Evolutionary conservation across 1,140 invertebrate genomes (phyloP).

Genomic region (Episyrphus balteatus): DNA sequence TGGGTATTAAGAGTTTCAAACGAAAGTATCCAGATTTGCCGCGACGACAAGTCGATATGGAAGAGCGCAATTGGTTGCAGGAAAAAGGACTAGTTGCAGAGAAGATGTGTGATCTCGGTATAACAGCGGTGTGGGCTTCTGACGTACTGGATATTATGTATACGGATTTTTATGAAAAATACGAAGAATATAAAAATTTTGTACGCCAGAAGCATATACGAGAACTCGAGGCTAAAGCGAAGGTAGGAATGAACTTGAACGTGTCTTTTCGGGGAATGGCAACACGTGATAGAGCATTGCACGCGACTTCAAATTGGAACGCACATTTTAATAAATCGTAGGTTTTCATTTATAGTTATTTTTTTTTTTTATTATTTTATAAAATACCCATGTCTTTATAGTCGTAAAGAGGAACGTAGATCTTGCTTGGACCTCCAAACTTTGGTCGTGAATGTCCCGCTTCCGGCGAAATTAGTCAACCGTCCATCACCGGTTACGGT

Average conservation of each 20-base stretch:
- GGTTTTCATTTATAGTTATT: constrained; percentile 6
- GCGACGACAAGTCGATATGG: constrained; percentile 72
- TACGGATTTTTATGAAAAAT: constrained; percentile 88
- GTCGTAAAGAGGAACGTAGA: constrained; percentile 30
- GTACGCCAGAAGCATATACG: constrained; percentile 61
- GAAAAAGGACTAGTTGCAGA: constrained; percentile 79
- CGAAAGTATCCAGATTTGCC: constrained; percentile 86
- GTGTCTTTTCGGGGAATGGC: constrained; percentile 50
- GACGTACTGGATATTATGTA: constrained; percentile 93
- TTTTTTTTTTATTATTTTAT: neutral
- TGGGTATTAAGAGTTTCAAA: constrained; percentile 91
- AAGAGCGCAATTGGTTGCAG: constrained; percentile 79
- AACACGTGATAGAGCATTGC: constrained; percentile 73
- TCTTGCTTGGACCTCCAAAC: constrained; percentile 32
- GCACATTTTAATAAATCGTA: constrained; percentile 63
- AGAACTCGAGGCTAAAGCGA: constrained; percentile 33
- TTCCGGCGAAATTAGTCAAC: constrained; percentile 14
- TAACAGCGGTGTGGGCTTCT: constrained; percentile 81
- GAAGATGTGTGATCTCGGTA: constrained; percentile 81
- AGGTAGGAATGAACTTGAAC: constrained; percentile 42
- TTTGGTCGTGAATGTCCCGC: constrained; percentile 28
- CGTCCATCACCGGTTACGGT: constrained; percentile 16
- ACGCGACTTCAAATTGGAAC: constrained; percentile 84
- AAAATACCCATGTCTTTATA: constrained; percentile 4
- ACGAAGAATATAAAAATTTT: constrained; percentile 80